These are phyloP conservation scores for Pantherophis guttatus DNA, from an alignment of 2,113 vertebrate genomes.

Conservation along the genomic window DNA sequence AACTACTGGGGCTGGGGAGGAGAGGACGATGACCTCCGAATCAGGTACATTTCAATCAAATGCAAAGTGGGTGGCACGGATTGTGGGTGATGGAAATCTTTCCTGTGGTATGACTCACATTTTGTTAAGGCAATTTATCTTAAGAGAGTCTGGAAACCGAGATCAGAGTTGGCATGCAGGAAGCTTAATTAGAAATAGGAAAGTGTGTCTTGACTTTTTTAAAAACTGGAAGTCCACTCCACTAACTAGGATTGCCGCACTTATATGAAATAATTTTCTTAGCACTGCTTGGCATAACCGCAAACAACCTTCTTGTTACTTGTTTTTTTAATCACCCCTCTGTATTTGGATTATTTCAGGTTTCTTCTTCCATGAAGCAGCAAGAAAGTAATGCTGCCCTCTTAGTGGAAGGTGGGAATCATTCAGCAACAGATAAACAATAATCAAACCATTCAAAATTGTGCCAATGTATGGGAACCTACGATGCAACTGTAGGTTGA, in stretches of 20 bases:
- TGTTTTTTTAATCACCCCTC: neutral
- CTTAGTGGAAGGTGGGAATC: neutral
- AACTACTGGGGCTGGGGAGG: conserved; percentile 98
- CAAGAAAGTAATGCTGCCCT: neutral
- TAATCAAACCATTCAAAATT: neutral
- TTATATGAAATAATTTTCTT: neutral
- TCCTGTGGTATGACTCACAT: neutral
- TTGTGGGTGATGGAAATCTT: neutral
- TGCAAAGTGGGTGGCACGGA: neutral
- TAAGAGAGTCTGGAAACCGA: neutral
- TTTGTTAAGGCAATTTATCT: neutral
- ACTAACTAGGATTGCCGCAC: neutral
- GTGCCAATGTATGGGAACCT: neutral
- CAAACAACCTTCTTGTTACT: neutral
- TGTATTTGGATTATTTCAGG: neutral
- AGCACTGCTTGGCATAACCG: neutral
- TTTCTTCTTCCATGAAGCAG: neutral
- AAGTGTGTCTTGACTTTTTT: neutral
- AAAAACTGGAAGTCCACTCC: neutral
- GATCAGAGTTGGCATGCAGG: neutral
- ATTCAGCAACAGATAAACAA: neutral
- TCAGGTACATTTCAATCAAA: conserved; percentile 76
- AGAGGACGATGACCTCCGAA: conserved; percentile 95
- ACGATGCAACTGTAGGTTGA: neutral
- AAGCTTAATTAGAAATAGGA: neutral